Evolutionary conservation across 2,888 invertebrate genomes (phyloP), one percentile per base, ranked within the genome.

Genomic region (Polyploca ridens): DNA sequence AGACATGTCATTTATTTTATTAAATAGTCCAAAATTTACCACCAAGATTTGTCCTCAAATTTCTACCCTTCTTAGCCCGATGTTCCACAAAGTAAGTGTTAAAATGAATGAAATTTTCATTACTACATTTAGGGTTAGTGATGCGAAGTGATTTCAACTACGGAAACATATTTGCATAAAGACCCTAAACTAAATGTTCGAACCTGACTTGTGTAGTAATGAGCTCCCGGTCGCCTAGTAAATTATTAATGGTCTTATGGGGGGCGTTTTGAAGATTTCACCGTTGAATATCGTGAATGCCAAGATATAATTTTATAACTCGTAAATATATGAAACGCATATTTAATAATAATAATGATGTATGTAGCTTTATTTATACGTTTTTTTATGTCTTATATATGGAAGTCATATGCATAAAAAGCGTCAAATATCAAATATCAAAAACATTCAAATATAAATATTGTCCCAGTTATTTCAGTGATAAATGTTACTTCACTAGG

Each of bases 151-250:
- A 77, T 70, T 75, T 54, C 69, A 67, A 70, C 69, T 70, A 61
- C 62, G 66, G 66, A 71, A 67, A 66, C 61, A 69, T 60, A 80
- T 80, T 78, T 76, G 69, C 74, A 74, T 79, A 73, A 75, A 58
- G 63, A 64, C 69, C 72, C 68, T 65, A 73, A 75, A 80, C 73
- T 78, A 76, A 80, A 77, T 75, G 74, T 65, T 70, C 63, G 66
- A 64, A 78, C 79, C 73, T 67, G 77, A 77, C 71, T 71, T 66
- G 79, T 65, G 69, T 78, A 64, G 60, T 64, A 74, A 80, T 77
- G 69, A 67, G 73, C 68, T 62, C 38, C 60, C 60, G 14, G 67
- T 65, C n/a, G n/a, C n/a, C 69, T 69, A 70, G 67, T 69, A 67
- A 68, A 77, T 74, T 69, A 72, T 69, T 68, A 72, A 69, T 38